A percentile compares a stretch with the other conserved stretches of the same genome.
These are phyloP conservation scores for Brachionus rubens DNA, from an alignment of 1,140 invertebrate genomes.

Conservation along the genomic window DNA sequence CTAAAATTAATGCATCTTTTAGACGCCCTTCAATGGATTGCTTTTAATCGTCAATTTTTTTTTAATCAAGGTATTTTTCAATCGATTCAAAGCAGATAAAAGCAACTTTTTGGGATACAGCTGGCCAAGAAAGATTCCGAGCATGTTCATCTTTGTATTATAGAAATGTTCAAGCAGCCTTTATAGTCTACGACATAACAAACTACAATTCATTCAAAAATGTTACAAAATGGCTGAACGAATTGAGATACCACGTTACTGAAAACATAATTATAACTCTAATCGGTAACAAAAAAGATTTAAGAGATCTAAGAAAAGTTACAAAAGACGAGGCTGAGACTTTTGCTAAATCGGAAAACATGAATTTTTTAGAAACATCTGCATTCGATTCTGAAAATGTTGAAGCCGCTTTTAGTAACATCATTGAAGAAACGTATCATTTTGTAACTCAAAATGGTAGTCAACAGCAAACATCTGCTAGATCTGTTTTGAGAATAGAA, in stretches of 20 bases:
- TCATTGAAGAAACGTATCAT: no score
- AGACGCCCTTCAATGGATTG: background rate
- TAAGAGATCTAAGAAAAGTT: conserved; percentile 14
- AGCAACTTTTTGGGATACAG: conserved; percentile 93
- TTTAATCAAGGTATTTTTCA: conserved; percentile 55
- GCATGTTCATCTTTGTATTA: background rate
- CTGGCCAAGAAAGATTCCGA: conserved; percentile 93
- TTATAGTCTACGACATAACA: conserved; percentile 86
- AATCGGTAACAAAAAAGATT: conserved; percentile 66
- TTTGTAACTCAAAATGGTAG: no score
- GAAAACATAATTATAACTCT: conserved; percentile 98
- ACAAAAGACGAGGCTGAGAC: conserved; percentile 1
- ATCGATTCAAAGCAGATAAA: conserved; percentile 66
- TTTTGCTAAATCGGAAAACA: no score
- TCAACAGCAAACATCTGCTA: no score
- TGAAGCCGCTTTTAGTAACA: conserved; percentile 80
- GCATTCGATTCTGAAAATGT: conserved; percentile 99
- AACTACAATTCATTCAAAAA: conserved; percentile 95
- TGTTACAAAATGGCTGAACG: conserved; percentile 98
- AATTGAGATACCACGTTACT: conserved; percentile 91
- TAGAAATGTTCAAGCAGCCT: conserved; percentile 82
- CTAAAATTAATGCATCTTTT: no score
- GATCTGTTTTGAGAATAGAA: no score
- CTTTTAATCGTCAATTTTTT: background rate
- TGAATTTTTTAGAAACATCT: conserved; percentile 97